Base-by-base conservation (phyloP, 2,113 vertebrate species). In the Rafetus swinhoei region DNA sequence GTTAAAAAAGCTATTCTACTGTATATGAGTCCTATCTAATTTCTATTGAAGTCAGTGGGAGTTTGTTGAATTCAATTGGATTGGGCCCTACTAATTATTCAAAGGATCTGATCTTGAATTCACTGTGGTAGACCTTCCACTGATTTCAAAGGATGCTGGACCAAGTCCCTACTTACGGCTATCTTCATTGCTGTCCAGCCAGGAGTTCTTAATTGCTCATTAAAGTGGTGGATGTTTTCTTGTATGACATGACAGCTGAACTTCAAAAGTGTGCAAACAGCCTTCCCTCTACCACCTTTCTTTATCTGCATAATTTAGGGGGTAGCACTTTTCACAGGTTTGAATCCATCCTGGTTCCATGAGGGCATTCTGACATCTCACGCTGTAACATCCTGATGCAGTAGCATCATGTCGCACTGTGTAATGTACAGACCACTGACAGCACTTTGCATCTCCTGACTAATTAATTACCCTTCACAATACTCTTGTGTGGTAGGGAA, bases 71-170 rank as follows among this genome's bases (percentile, higher is more conserved):
- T 95, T 92, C 1, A 0, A 35, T 39, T 88, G 85, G 53, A 54
- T 9, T 92, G 82, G 82, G 53, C 25, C 91, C 65, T 81, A 57
- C 0, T 0, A 18, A 77, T 96, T 97, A 96, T 52, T 87, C 95
- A 95, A 96, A 86, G 94, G 90, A 88, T 95, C 95, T 97, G 93
- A 92, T 96, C 95, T 95, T 96, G 96, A 87, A 74, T 65, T 92
- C 95, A 94, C 0, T 2, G 62, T 0, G 0, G 3, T 1, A 11
- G 65, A 81, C 88, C 93, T 89, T 27, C 80, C 0, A 0, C 0
- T 53, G 84, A 93, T 29, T 77, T 11, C 35, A 59, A 54, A 50
- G 45, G 59, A 79, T 16, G 10, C 27, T n/a, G 56, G 85, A 81
- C 62, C 84, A 52, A 52, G 29, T 57, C 94, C 90, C 86, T 93